Base-by-base conservation (phyloP, 2,797 vertebrate genomes). In the Antrozous pallidus region DNA sequence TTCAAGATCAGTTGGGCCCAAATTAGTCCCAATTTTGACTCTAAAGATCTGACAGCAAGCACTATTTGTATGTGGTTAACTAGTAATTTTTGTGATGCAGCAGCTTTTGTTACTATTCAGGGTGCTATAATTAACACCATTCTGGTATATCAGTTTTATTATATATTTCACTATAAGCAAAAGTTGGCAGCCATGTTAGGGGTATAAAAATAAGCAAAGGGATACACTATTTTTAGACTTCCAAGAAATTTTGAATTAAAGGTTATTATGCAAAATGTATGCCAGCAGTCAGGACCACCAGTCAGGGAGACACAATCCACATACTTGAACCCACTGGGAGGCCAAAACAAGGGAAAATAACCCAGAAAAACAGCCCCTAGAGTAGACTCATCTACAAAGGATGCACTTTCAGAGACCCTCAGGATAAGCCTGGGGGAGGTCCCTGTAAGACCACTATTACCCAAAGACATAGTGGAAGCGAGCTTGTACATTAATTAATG, bases 201-300 rank as follows among this genome's bases (percentile, higher is more conserved):
- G 12, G 45, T 81, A 71, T 94, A 95, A 96, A 96, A 94, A 96
- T 96, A 95, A 94, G 94, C 75, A 90, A 82, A 92, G 40, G 28
- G 20, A 54, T 24, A 36, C 71, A 49, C 67, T 96, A 94, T 93
- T 96, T 92, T 97, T 96, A 95, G 94, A 67, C 81, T 42, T 40
- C 47, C 18, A 24, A 95, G 70, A 83, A 80, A 47, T 80, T 90
- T 70, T 88, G 49, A 83, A 83, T 94, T 90, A 92, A 88, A 90
- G 28, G 36, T n/a, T 67, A 69, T 80, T 92, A 45, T 75, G 49
- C 88, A 45, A 92, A 90, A 26, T 31, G 5, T 0, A 4, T 26
- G 26, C 5, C 51, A 31, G 28, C 28, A 6, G 24, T 26, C 18
- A 20, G 13, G 47, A 12, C 22, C 31, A 3, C 16, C 74, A 33